Base-by-base conservation (phyloP, 2,888 invertebrate species). In the Patella pellucida region DNA sequence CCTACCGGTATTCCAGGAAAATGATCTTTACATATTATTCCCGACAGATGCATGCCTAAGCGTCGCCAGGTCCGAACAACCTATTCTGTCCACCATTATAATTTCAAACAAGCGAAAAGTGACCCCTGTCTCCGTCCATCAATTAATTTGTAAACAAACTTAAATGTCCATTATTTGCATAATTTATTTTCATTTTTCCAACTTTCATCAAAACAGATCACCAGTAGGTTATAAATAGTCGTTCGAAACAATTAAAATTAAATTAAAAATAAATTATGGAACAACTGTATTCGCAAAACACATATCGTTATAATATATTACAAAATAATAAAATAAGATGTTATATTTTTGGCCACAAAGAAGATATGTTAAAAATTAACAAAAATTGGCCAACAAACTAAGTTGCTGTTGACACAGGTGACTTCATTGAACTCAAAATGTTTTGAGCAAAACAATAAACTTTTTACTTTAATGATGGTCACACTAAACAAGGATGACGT, bases 221-320 rank as follows among this genome's bases (percentile, higher is more conserved):
- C 9, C 19, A 62, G 19, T 62, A 62, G 23, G 19, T 23, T 23
- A 23, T 19, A 62, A 23, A 62, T 62, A 62, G 23, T 62, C 23
- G 23, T 23, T 23, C 23, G 19, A 62, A 62, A 62, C 23, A 62
- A 62, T 62, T 62, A 23, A 19, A 23, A 62, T 12, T 62, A 62
- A 62, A 62, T 23, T 62, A 62, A 62, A 62, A 62, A 62, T 62
- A 62, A 62, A 62, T 62, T 62, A 62, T 62, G 62, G 19, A 62
- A 62, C 62, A 23, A 62, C 19, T 23, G 23, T 23, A 23, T 62
- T 62, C 62, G 41, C 9, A 41, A 41, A 41, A 41, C 41, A 41
- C 41, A 41, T 41, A 41, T 41, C 41, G 41, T 41, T 41, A 41
- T 9, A 62, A 62, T 62, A 19, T 23, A 62, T 23, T 62, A 62